Conservation (phyloP, 1,140 invertebrate genomes). For the Microplitis demolitor region DNA sequence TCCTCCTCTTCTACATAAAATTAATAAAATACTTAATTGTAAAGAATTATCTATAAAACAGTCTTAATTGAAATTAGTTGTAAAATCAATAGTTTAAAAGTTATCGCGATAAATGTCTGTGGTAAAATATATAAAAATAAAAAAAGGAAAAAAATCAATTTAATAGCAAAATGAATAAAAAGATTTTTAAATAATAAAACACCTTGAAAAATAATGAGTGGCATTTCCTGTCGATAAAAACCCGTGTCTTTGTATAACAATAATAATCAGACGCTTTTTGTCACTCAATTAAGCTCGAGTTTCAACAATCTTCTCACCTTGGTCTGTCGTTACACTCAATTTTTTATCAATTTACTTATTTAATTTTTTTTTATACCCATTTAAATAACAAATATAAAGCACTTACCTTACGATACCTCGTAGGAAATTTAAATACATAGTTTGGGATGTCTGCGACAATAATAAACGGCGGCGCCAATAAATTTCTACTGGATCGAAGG, state of each 20-base stretch:
- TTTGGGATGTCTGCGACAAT: conserved; percentile 64
- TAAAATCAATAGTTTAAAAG: too few species aligned
- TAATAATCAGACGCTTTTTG: conserved; percentile 58
- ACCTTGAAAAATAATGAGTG: conserved; percentile 57
- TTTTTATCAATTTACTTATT: background rate
- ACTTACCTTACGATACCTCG: conserved; percentile 59
- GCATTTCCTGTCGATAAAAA: conserved; percentile 52
- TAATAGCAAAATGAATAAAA: conserved; percentile 4
- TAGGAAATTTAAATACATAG: conserved; percentile 67
- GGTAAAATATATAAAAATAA: too few species aligned
- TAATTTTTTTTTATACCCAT: background rate
- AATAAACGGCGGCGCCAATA: conserved; percentile 66
- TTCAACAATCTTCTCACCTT: conserved; percentile 60
- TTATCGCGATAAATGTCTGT: too few species aligned
- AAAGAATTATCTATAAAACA: too few species aligned
- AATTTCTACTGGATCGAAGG: conserved; percentile 63
- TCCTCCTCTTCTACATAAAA: too few species aligned
- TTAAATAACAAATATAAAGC: conserved; percentile 10
- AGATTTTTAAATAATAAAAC: conserved; percentile 26
- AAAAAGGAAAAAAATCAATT: too few species aligned
- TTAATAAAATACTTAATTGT: too few species aligned
- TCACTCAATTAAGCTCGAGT: conserved; percentile 57
- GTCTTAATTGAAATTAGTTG: too few species aligned
- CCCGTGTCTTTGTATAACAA: conserved; percentile 47
- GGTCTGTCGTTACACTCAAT: conserved; percentile 21